Conservation (phyloP, 2,888 invertebrate genomes). For the Eledona agricola region DNA sequence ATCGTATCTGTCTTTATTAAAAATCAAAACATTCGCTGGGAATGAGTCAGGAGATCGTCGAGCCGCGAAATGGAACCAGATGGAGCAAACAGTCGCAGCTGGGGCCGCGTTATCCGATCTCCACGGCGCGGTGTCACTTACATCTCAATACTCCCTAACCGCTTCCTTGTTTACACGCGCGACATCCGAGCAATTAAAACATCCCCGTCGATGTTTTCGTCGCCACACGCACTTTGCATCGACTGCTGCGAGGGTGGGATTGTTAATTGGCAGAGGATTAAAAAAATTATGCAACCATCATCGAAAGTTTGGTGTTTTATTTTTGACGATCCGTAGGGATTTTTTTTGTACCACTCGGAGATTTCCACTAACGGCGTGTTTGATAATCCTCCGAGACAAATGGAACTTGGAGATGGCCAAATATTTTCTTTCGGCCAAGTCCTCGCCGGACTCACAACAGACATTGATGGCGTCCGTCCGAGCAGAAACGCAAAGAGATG, state of each 20-base stretch:
- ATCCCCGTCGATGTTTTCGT: too few relatives aligned
- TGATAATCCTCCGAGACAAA: constrained; percentile 41
- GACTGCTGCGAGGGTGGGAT: too few relatives aligned
- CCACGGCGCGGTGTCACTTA: constrained; percentile 56
- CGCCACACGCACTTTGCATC: too few relatives aligned
- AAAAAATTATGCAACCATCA: too few relatives aligned
- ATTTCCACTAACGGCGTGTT: too few relatives aligned
- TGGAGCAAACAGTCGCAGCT: constrained; percentile 61
- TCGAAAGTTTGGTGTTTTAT: too few relatives aligned
- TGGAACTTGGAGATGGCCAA: constrained; percentile 40
- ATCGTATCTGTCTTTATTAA: constrained; percentile 49
- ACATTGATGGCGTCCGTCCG: constrained; percentile 47
- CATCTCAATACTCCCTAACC: constrained; percentile 56
- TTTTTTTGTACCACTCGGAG: too few relatives aligned
- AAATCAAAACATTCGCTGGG: constrained; percentile 52
- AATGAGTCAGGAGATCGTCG: constrained; percentile 51
- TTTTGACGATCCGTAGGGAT: too few relatives aligned
- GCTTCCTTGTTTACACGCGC: constrained; percentile 58
- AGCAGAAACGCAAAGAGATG: constrained; percentile 49
- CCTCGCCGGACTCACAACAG: constrained; percentile 37
- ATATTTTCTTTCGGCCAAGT: constrained; percentile 40
- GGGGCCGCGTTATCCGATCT: constrained; percentile 44
- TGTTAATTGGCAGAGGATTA: too few relatives aligned
- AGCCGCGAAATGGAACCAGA: constrained; percentile 61
- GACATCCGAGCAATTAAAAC: constrained; percentile 57